Base-by-base conservation (phyloP, 1,140 invertebrate genomes). In the Dufourea novaeangliae region DNA sequence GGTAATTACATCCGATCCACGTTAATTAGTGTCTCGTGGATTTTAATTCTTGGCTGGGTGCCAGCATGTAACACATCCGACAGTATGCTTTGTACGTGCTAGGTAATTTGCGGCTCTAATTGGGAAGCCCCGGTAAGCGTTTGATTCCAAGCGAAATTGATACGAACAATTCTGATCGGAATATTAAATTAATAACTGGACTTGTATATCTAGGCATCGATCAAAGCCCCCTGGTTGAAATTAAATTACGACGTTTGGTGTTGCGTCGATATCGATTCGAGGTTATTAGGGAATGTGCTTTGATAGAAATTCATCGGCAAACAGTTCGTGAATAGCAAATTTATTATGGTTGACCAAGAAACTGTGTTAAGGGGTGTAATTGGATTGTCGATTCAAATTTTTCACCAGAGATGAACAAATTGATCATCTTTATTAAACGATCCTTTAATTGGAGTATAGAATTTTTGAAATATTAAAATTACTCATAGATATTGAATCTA, bases 1-100 rank as follows among this genome's bases (percentile, higher is more conserved):
- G 70, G 61, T 83, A 83, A 83, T 83, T 83, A 83, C 74, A 50
- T 81, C 79, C 74, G 79, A 81, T 78, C 70, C 71, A 34, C 69
- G 64, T 81, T 83, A 83, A 81, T 83, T 83, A 83, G 74, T 78
- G 29, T 73, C 14, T 25, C 52, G 27, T 17, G 56, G 75, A 64
- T 81, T 78, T 83, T 80, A 80, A 80, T 83, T 68, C 64, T 34
- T 22, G 32, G 17, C 44, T 34, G 32, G 54, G 41, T 32, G n/a
- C 52, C 54, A 41, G 67, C 76, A 12, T 34, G 59, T 34, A 41
- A 64, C 59, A 62, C 50, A 32, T 41, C 44, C 27, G 54, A 29
- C 37, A 54, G 50, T 54, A 44, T 27, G 57, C 41, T 52, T 78
- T 64, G 67, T 78, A 37, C 61, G 56, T 37, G 75, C 20, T 50